Evolutionary conservation across 2,888 invertebrate species (phyloP), one percentile per base, ranked within the genome.

Genomic region (Corythucha ciliata): DNA sequence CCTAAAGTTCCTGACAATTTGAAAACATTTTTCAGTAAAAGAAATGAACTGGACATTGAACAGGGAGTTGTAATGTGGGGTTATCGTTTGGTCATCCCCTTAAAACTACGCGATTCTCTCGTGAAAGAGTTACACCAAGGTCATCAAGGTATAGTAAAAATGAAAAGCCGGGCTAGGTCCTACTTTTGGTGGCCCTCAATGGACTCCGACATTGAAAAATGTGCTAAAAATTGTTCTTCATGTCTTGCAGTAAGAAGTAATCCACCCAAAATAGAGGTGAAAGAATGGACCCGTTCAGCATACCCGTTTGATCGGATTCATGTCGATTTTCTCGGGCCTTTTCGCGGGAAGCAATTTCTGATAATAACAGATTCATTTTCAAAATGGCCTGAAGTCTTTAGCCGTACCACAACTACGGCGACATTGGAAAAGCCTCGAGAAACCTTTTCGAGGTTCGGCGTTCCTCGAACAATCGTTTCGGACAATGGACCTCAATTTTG

Each of bases 181-280:
- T 60, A 62, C 45, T 50, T 62, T 33, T 63, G 56, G 57, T 63
- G 60, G 60, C 61, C 61, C 10, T 42, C 39, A 7, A 45, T 63
- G n/a, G 59, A 61, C 48, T 25, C 44, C 22, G 51, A 62, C 26
- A 63, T 64, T 32, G 60, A 62, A 53, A 39, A 52, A 1, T 16
- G 53, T 7, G 37, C 45, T 7, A 64, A 60, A 51, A 54, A 34
- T 8, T 64, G 63, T 54, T 21, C 39, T 14, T 12, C 45, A 24
- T 64, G 61, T 53, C 29, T 46, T 25, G 42, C 47, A 33, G 33
- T 20, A 40, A 32, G 42, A 44, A 27, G 29, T 2, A 48, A 53
- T 33, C 59, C 61, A 20, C 27, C 50, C n/a, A n/a, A n/a, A n/a
- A n/a, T n/a, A n/a, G n/a, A n/a, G n/a, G n/a, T n/a, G n/a, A n/a